Evolutionary conservation across 2,888 invertebrate genomes (phyloP), one percentile per base, ranked within the genome.

Genomic region (Drosophila fulvimacula): DNA sequence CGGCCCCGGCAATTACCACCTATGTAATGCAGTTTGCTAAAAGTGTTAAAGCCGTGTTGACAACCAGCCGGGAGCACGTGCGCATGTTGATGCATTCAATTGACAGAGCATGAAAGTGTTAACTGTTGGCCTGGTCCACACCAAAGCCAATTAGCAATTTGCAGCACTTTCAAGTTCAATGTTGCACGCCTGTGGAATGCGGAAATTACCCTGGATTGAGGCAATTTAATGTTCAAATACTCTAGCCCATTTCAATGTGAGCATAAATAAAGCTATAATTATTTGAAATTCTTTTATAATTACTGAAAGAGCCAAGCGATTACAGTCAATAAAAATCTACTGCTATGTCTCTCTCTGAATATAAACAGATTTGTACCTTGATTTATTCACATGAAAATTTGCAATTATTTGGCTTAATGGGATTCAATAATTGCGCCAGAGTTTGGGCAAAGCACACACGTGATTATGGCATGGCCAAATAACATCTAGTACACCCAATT

Each of bases 81-180:
- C 42, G 62, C 42, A 38, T 66, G 56, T 56, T 62, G 51, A 66
- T 65, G 58, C 63, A 59, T 51, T 66, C 61, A 70, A 69, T 72
- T 78, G 84, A 13, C 88, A 69, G 79, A 79, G 76, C 85, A 79
- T 85, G 90, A 89, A 89, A 85, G 77, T 88, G 88, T 82, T 81
- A 65, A 53, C 36, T 60, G 67, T 56, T 68, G 65, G 72, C 86
- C 70, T 49, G 63, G 38, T 39, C 17, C 11, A 42, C 57, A 68
- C 36, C 61, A 67, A 55, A 59, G 44, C 70, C 61, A 78, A 69
- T 80, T 59, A 44, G 48, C 56, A 63, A 75, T 60, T 66, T 44
- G 44, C 49, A 49, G 17, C 39, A 59, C 34, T 66, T 78, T 87
- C 85, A 89, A 83, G 88, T 78, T 89, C 79, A 87, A 84, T 70